Evolutionary conservation across 2,888 invertebrate species (phyloP), one percentile per base, ranked within the genome.

Genomic region (Blomia tropicalis): DNA sequence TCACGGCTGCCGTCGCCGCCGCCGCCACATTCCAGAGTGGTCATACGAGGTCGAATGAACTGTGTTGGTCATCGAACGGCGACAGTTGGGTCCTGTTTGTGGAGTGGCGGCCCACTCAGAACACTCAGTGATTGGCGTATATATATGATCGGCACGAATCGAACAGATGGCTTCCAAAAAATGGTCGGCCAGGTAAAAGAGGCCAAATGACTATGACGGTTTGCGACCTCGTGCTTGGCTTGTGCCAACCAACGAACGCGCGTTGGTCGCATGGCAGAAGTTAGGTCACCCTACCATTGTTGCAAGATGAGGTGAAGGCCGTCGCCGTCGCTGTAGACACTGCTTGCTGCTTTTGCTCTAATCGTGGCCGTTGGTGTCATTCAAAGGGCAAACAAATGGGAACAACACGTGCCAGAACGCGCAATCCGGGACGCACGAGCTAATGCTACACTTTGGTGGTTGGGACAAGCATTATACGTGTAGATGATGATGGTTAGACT

Each of bases 211-310:
- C 36, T 17, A 36, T n/a, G n/a, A n/a, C n/a, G n/a, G n/a, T n/a
- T n/a, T n/a, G n/a, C n/a, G n/a, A n/a, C n/a, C n/a, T n/a, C n/a
- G n/a, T n/a, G n/a, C n/a, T n/a, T n/a, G n/a, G n/a, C n/a, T n/a
- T n/a, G 14, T 41, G 41, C 14, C 41, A 47, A 22, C 7, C 2
- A 29, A 19, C 23, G 25, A 56, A 2, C 30, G 31, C 29, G 23
- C 29, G 56, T 29, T 30, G 27, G 56, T 56, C 56, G 56, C 56
- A 56, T 56, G 56, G 56, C 56, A 56, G 3, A 29, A n/a, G 56
- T 47, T 47, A 47, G 51, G 51, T 47, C 51, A 47, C 27, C 7
- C n/a, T n/a, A n/a, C n/a, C n/a, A n/a, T n/a, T n/a, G n/a, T n/a
- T n/a, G n/a, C n/a, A 27, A n/a, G 51, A 7, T 27, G 23, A 27